A percentile compares a stretch with the other conserved stretches of the same genome.
phyloP scores from a whole-genome alignment of 2,888 invertebrate species.

The Diaperis boleti region DNA sequence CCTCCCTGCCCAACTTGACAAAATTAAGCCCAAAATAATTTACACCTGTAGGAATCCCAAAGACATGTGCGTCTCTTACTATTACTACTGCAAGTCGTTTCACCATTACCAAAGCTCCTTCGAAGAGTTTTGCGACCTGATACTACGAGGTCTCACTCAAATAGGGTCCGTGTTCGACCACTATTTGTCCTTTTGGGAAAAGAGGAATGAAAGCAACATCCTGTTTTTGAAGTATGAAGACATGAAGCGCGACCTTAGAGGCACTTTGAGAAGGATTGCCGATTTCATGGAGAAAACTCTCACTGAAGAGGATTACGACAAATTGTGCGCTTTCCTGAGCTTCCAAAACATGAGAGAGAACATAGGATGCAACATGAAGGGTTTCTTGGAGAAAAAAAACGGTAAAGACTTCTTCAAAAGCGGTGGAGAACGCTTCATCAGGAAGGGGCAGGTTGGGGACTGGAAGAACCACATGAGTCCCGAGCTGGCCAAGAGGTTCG shows the following conservation, averaged over 20 bases:
- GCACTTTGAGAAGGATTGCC: conserved; percentile 72
- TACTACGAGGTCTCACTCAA: conserved; percentile 76
- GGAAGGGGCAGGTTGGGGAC: conserved; percentile 67
- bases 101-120: conserved; percentile 73
- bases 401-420: conserved; percentile 52
- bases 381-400: conserved; percentile 58
- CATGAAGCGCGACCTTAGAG: conserved; percentile 79
- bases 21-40: conserved; percentile 82
- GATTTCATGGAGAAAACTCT: conserved; percentile 77
- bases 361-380: conserved; percentile 70
- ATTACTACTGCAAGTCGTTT: conserved; percentile 82
- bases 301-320: conserved; percentile 74
- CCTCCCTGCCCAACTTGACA: conserved; percentile 74
- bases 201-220: conserved; percentile 77
- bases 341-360: conserved; percentile 71
- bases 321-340: conserved; percentile 57
- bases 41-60: conserved; percentile 92
- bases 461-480: conserved; percentile 74
- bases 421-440: conserved; percentile 63
- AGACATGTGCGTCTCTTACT: conserved; percentile 90
- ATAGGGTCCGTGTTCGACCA: conserved; percentile 77
- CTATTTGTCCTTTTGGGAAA: conserved; percentile 76
- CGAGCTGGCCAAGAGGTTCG: conserved; percentile 78
- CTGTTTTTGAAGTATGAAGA: conserved; percentile 87
- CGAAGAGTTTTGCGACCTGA: conserved; percentile 81